These are phyloP conservation scores for Polymixis lichenea DNA, from an alignment of 2,888 invertebrate genomes.

Conservation along the genomic window DNA sequence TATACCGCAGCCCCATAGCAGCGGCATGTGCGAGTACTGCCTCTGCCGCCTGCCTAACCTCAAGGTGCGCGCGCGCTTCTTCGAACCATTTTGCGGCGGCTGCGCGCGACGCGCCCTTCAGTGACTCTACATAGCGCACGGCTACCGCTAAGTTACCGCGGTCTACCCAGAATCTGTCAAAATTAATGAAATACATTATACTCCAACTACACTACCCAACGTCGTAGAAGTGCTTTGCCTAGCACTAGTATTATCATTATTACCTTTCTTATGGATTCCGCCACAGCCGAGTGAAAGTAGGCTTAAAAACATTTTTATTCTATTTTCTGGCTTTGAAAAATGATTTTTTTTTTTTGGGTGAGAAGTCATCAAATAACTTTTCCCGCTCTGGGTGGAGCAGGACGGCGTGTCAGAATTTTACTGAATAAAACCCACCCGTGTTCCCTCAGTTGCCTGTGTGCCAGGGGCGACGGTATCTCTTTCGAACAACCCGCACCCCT, in stretches of 20 bases:
- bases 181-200: not conserved
- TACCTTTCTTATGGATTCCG: not conserved
- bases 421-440: no score
- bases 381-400: no score
- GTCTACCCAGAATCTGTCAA: conserved; percentile 94
- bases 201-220: no score
- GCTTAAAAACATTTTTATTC: not conserved
- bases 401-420: no score
- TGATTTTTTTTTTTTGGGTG: no score
- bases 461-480: no score
- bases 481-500: no score
- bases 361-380: no score
- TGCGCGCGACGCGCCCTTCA: conserved; percentile 96
- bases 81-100: conserved; percentile 96
- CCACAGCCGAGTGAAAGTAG: no score
- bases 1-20: conserved; percentile 92
- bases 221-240: no score
- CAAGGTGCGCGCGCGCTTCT: conserved; percentile 95
- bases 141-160: conserved; percentile 96
- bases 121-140: conserved; percentile 95
- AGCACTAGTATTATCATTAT: not conserved
- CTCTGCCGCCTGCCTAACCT: conserved; percentile 97
- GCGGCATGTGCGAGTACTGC: conserved; percentile 97
- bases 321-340: not conserved
- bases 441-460: no score